Base-by-base conservation (phyloP, 2,888 invertebrate species). In the Pseudolycoriella hygida region DNA sequence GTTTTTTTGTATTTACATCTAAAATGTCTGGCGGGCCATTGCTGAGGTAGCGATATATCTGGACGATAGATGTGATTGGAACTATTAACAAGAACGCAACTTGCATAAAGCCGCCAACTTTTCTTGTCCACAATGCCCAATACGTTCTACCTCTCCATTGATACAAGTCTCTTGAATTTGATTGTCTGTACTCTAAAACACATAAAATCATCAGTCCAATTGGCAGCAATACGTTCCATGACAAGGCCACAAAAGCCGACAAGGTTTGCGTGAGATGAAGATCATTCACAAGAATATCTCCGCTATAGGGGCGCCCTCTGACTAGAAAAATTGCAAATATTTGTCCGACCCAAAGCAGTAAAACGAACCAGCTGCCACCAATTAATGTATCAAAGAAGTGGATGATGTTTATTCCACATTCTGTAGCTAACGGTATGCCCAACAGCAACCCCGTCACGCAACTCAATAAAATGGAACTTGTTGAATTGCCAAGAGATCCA, bases 341-440 rank as follows among this genome's bases (percentile, higher is more conserved):
- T 60, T 86, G 74, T 39, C 81, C 67, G 41, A 84, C 69, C 60
- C 88, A 84, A 38, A 88, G 67, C 45, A 81, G 71, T 59, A 86
- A 77, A 47, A 89, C 73, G 80, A 87, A 88, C 90, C 92, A 92
- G 3, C 79, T 71, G 3, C 87, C 87, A 14, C 85, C 84, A 56
- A 88, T 70, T 18, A 80, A 76, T 60, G 83, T 82, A 66, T 90
- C 92, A 60, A 88, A 62, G 61, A 85, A 87, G 61, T 89, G 88
- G 2, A 89, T 77, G 43, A 87, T 74, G 48, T 75, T 74, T 50
- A 88, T 78, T 17, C 89, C 89, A 56, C 81, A 70, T 72, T 89
- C 88, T 20, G 89, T 89, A 44, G 87, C 81, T 66, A 90, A 77
- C 8, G 85, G 78, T 53, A 89, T 72, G n/a, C 89, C 88, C 34